Conservation (phyloP, 2,113 vertebrate species). For the Myiozetetes cayanensis region DNA sequence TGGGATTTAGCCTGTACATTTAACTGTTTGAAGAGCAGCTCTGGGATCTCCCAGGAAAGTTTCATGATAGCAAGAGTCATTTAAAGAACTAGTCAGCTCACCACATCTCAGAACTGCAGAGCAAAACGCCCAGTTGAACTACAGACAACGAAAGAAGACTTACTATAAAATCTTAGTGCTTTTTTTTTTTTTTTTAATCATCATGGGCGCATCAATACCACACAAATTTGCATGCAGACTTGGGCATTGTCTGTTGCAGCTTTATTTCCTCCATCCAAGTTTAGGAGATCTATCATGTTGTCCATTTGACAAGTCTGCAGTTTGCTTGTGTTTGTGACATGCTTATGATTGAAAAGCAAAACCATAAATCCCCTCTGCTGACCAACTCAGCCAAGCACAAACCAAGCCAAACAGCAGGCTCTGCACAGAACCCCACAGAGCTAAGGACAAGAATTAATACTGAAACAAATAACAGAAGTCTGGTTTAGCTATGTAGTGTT, state of each 20-base stretch:
- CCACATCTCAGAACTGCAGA: not conserved
- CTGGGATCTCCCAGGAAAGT: not conserved
- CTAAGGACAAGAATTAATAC: not conserved
- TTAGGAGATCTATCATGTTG: not conserved
- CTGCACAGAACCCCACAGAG: not conserved
- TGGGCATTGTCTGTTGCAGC: rapidly evolving
- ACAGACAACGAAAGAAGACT: not conserved
- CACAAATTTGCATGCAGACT: not conserved
- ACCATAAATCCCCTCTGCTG: not conserved
- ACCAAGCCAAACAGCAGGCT: not conserved
- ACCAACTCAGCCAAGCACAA: not conserved
- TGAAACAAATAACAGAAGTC: conserved; percentile 4
- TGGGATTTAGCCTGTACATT: not conserved
- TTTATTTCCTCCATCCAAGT: not conserved
- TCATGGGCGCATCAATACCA: not conserved
- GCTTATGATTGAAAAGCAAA: not conserved
- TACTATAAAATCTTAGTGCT: not conserved
- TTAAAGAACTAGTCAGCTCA: not conserved
- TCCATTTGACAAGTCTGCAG: not conserved
- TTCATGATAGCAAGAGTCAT: not conserved
- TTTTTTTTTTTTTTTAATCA: not conserved
- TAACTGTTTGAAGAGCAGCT: not conserved
- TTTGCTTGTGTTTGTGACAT: not conserved
- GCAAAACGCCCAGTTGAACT: not conserved
- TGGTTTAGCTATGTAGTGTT: not conserved